phyloP scores from a whole-genome alignment of 92 coral and sea anemone genomes.

The Siderastrea radians region DNA sequence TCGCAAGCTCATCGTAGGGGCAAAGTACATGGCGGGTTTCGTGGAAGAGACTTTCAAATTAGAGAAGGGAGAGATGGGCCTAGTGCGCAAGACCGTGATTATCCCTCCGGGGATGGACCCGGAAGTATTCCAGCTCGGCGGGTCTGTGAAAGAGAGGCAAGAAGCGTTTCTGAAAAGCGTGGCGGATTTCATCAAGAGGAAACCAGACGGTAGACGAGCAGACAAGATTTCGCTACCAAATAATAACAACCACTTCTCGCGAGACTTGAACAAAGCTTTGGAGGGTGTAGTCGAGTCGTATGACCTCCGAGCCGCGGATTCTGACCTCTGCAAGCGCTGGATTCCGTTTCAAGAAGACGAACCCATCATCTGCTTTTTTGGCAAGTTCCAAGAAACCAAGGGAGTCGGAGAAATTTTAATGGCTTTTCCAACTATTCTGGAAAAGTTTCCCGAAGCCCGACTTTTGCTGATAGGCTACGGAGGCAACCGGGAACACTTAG shows the following conservation, averaged over 20 bases:
- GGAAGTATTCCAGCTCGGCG: conserved; percentile 78
- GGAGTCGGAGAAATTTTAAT: conserved; percentile 90
- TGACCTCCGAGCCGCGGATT: conserved; percentile 87
- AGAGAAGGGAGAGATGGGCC: conserved; percentile 73
- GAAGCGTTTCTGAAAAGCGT: conserved; percentile 79
- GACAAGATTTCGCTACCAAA: conserved; percentile 64
- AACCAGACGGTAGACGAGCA: conserved; percentile 82
- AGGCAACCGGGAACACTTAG: conserved; percentile 86
- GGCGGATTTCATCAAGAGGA: conserved; percentile 67
- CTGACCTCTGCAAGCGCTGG: conserved; percentile 89
- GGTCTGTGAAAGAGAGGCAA: conserved; percentile 69
- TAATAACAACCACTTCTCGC: conserved; percentile 14
- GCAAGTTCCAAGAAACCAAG: conserved; percentile 88
- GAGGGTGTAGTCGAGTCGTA: conserved; percentile 76
- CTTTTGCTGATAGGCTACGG: conserved; percentile 87
- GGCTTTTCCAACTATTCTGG: conserved; percentile 82
- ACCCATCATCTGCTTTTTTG: conserved; percentile 88
- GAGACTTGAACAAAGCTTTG: conserved; percentile 63
- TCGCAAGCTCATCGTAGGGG: conserved; percentile 83
- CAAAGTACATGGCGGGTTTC: conserved; percentile 70
- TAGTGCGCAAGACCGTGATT: conserved; percentile 72
- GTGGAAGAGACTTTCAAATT: conserved; percentile 65
- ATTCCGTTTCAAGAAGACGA: conserved; percentile 76
- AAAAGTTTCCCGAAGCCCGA: conserved; percentile 79
- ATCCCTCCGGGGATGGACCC: conserved; percentile 94